These are phyloP conservation scores for Diloba caeruleocephala DNA, from an alignment of 2,888 invertebrate genomes.

Conservation along the genomic window DNA sequence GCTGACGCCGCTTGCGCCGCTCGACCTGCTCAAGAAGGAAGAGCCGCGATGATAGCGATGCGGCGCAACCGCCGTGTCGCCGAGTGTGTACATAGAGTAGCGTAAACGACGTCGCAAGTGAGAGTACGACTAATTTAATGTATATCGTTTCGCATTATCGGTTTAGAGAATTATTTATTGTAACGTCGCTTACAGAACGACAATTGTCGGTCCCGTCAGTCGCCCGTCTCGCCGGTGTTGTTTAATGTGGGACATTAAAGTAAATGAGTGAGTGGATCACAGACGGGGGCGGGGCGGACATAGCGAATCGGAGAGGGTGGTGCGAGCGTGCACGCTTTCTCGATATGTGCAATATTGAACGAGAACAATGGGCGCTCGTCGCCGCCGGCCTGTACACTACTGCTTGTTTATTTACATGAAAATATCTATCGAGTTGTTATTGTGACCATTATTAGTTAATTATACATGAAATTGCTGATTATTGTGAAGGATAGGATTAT, in stretches of 20 bases:
- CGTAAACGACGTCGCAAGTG: slow-evolving; percentile 70
- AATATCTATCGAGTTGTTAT: slow-evolving; percentile 89
- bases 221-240: slow-evolving; percentile 59
- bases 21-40: slow-evolving; percentile 90
- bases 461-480: slow-evolving; percentile 86
- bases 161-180: slow-evolving; percentile 87
- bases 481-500: slow-evolving; percentile 85
- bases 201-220: slow-evolving; percentile 35
- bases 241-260: slow-evolving; percentile 47
- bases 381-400: slow-evolving; percentile 78
- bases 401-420: slow-evolving; percentile 88
- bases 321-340: slow-evolving; percentile 68
- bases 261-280: slow-evolving; percentile 43
- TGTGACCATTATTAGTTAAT: slow-evolving; percentile 89
- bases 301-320: slow-evolving; percentile 64
- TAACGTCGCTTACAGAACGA: slow-evolving; percentile 75
- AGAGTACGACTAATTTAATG: slow-evolving; percentile 72
- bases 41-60: slow-evolving; percentile 87
- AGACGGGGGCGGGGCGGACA: slow-evolving; percentile 36
- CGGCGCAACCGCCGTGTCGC: slow-evolving; percentile 52
- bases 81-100: slow-evolving; percentile 68
- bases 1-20: slow-evolving; percentile 83
- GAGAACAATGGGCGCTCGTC: slow-evolving; percentile 71
- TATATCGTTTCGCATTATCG: slow-evolving; percentile 81
- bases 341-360: slow-evolving; percentile 82